A percentile compares a stretch with the other conserved stretches of the same genome.
Conservation (phyloP, 2,113 vertebrate species). For the Colaptes auratus region DNA sequence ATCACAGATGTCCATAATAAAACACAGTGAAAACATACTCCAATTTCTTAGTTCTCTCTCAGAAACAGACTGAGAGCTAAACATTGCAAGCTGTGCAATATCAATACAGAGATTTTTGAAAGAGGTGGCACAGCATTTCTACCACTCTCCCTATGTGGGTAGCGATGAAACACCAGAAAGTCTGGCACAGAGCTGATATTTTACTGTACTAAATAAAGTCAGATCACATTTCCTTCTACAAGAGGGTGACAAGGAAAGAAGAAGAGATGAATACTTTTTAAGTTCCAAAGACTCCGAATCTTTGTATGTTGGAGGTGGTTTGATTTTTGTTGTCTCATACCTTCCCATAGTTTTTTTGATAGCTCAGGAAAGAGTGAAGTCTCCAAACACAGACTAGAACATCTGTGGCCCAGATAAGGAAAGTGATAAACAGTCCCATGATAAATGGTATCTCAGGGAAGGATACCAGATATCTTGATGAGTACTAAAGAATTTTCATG, state of each 20-base stretch:
- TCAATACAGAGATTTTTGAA: not conserved
- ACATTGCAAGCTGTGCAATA: not conserved
- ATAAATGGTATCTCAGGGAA: slow-evolving; percentile 34
- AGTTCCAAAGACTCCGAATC: not conserved
- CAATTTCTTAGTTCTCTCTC: not conserved
- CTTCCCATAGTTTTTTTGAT: not conserved
- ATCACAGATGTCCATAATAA: not conserved
- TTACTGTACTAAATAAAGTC: not conserved
- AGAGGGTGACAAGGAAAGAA: not conserved
- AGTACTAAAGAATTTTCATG: slow-evolving; percentile 17
- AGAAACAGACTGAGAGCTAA: not conserved
- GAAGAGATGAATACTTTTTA: not conserved
- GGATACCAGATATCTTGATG: slow-evolving; percentile 29
- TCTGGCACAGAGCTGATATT: not conserved
- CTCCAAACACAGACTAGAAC: not conserved
- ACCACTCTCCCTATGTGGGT: not conserved
- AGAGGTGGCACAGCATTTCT: not conserved
- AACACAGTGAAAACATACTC: not conserved
- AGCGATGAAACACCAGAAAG: not conserved
- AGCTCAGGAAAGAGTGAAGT: not conserved
- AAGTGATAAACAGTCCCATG: not conserved
- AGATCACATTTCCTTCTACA: not conserved
- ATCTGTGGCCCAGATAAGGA: slow-evolving; percentile 46
- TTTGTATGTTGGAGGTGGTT: not conserved
- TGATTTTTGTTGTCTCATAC: not conserved